phyloP scores from a whole-genome alignment of 2,113 vertebrate species.

The Oncorhynchus clarkii region DNA sequence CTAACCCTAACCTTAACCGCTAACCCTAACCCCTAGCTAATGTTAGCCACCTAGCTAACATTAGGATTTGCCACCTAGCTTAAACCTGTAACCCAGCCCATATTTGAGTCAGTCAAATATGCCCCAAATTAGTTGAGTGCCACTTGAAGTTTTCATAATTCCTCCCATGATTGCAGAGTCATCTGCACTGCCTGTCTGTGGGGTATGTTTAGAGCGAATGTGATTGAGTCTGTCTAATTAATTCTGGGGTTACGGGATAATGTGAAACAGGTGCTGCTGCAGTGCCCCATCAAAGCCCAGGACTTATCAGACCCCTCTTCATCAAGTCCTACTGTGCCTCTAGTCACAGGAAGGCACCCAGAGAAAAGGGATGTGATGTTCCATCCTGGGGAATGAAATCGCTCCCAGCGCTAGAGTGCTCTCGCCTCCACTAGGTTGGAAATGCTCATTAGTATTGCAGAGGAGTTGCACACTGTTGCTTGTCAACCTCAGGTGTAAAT shows the following conservation, averaged over 20 bases:
- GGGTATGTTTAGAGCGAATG: no score
- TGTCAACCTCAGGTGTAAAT: not conserved
- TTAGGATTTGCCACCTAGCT: no score
- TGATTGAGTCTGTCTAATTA: not conserved
- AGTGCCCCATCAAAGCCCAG: not conserved
- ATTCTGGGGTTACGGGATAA: not conserved
- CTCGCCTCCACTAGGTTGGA: not conserved
- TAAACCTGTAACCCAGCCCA: not conserved
- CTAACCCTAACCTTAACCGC: no score
- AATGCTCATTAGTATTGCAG: not conserved
- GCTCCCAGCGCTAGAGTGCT: not conserved
- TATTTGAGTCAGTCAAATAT: not conserved
- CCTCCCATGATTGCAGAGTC: not conserved
- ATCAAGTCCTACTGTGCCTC: not conserved
- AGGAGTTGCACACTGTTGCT: constrained; percentile 1
- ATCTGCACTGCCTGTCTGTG: not conserved
- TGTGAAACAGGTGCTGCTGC: not conserved
- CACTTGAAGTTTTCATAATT: not conserved
- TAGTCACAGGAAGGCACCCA: not conserved
- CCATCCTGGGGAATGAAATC: not conserved
- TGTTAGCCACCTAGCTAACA: no score
- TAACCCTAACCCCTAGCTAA: no score
- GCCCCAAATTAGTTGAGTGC: not conserved
- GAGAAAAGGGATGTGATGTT: not conserved
- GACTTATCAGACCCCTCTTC: not conserved